Evolutionary conservation across 1,140 invertebrate genomes (phyloP).

Genomic region (Oryctes rhinoceros): DNA sequence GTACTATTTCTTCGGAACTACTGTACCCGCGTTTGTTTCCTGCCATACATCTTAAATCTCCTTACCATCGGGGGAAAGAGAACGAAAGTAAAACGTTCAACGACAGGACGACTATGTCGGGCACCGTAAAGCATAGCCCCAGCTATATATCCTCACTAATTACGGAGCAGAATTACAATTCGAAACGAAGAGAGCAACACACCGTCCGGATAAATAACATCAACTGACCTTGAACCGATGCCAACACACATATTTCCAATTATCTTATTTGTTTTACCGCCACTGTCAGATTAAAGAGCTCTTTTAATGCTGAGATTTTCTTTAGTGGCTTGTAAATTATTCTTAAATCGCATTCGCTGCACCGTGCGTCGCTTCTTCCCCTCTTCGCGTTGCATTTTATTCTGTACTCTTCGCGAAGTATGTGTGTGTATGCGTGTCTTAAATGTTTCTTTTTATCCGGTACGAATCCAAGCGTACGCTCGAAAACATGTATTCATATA

Average conservation of each 20-base stretch:
- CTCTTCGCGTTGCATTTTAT: not conserved
- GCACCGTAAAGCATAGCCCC: conserved; percentile 52
- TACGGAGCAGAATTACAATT: conserved; percentile 52
- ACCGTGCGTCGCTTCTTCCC: not conserved
- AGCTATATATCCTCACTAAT: conserved; percentile 55
- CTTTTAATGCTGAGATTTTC: conserved; percentile 54
- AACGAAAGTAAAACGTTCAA: conserved; percentile 48
- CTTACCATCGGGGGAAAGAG: not conserved
- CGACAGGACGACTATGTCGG: conserved; percentile 50
- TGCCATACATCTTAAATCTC: conserved; percentile 39
- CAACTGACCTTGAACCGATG: conserved; percentile 58
- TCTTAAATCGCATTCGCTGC: conserved; percentile 49
- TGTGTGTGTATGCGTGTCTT: not conserved
- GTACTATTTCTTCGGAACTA: too few species aligned
- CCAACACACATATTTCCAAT: conserved; percentile 60
- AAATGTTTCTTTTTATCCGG: not conserved
- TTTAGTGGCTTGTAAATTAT: conserved; percentile 54
- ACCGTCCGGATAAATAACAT: conserved; percentile 57
- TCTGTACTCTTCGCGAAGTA: not conserved
- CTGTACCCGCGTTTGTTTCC: not conserved
- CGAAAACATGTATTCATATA: not conserved
- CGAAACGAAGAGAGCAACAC: conserved; percentile 44
- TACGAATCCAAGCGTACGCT: not conserved
- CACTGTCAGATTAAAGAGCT: conserved; percentile 59
- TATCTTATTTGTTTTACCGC: conserved; percentile 59